A percentile compares a stretch with the other conserved stretches of the same genome.
These are phyloP conservation scores for Mus pahari DNA, from an alignment of 2,113 vertebrate species.

Conservation along the genomic window DNA sequence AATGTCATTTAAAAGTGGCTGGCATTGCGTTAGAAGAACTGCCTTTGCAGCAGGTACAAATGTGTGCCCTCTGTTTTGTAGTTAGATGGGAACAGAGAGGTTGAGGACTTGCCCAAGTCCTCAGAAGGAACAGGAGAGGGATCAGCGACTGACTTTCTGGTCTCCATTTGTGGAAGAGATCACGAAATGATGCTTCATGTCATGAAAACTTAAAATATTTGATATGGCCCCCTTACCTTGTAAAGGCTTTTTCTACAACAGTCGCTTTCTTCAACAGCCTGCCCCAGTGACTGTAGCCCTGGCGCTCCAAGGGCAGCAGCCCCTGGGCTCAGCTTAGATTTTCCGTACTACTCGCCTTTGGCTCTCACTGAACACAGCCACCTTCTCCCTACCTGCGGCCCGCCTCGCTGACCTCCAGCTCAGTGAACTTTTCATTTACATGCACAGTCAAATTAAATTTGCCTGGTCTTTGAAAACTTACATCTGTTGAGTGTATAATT, in stretches of 20 bases:
- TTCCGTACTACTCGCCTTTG: constrained; percentile 63
- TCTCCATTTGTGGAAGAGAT: neutral
- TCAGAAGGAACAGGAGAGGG: constrained; percentile 27
- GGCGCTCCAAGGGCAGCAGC: neutral
- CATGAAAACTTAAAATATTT: constrained; percentile 14
- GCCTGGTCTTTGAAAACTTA: constrained; percentile 80
- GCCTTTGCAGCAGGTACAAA: neutral
- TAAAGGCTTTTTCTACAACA: constrained; percentile 26
- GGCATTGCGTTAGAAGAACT: neutral
- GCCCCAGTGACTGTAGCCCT: neutral
- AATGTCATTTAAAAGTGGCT: constrained; percentile 17
- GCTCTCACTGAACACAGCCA: constrained; percentile 16
- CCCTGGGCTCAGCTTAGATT: neutral
- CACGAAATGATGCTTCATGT: neutral
- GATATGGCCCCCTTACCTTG: neutral
- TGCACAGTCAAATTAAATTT: constrained; percentile 84
- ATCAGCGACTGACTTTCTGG: neutral
- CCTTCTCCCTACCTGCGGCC: constrained; percentile 63
- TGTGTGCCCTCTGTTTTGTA: neutral
- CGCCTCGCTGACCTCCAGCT: constrained; percentile 67
- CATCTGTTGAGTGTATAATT: constrained; percentile 85
- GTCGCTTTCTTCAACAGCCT: constrained; percentile 15
- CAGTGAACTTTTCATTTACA: constrained; percentile 84
- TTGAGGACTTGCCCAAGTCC: constrained; percentile 21
- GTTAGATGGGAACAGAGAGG: constrained; percentile 9